Evolutionary conservation across 2,113 vertebrate genomes (phyloP), one percentile per base, ranked within the genome.

Genomic region (Oryzias celebensis): DNA sequence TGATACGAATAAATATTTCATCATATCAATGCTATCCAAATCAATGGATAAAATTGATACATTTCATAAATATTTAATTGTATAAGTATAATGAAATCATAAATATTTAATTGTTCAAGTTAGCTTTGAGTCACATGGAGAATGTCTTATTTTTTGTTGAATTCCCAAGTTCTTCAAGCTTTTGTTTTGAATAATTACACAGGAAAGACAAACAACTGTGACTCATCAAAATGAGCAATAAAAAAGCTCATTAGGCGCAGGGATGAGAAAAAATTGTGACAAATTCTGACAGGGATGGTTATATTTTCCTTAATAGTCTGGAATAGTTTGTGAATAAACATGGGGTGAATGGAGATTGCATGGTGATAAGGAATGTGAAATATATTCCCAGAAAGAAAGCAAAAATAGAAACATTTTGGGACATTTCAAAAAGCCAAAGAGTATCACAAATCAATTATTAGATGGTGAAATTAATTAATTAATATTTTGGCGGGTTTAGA

Each of bases 331-430:
- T 15, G 56, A 68, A 24, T 26, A 60, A 53, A 68, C 36, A 63
- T 65, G 72, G 41, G 53, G 48, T 71, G 58, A 79, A 77, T 55
- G 49, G 42, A 56, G 62, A 70, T 73, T 52, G 64, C 63, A 65
- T 70, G 52, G 52, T 51, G 2, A 43, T 45, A 62, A 58, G 60
- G 36, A 59, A 69, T 51, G 45, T 54, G 26, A 23, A 57, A 58
- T 58, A 52, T 48, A 58, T 71, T 58, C 47, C 41, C 6, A 26
- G 20, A 55, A 23, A 58, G 26, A 55, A 49, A 8, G 7, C n/a
- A 4, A 41, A 41, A 24, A 62, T 23, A 42, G 44, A 16, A 44
- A 42, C 5, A 24, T 6, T 44, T 14, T 24, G 42, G 17, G 23
- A 63, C n/a, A 49, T 13, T 47, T 13, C 13, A 26, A 52, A 52